Evolutionary conservation across 1,140 invertebrate species (phyloP).

Genomic region (Maconellicoccus hirsutus): DNA sequence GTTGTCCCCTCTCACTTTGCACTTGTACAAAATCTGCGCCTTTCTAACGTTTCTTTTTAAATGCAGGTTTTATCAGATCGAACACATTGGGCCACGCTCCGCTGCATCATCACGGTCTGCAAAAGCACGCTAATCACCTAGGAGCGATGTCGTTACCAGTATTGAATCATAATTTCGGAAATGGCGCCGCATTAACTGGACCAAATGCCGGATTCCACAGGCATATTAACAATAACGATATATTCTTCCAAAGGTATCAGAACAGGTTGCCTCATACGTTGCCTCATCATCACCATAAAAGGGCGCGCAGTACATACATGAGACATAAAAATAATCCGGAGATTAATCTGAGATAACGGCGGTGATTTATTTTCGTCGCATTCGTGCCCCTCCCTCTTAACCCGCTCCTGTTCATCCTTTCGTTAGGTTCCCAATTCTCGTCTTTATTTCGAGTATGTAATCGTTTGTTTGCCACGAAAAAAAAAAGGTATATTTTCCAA

Average conservation of each 20-base stretch:
- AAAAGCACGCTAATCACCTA: background rate
- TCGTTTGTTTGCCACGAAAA: no score
- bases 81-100: background rate
- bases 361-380: no score
- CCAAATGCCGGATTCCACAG: background rate
- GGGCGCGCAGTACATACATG: background rate
- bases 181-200: background rate
- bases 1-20: no score
- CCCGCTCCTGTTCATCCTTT: no score
- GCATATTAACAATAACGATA: background rate
- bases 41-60: background rate
- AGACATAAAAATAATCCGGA: constrained; percentile 1
- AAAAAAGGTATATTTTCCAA: background rate
- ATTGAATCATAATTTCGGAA: constrained; percentile 13
- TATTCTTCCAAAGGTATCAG: background rate
- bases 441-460: no score
- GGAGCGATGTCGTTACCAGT: constrained; percentile 1
- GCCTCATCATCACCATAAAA: background rate
- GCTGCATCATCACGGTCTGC: background rate
- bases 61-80: background rate
- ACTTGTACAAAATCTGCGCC: no score
- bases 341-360: constrained; percentile 13
- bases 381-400: no score
- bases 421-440: no score
- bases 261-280: constrained; percentile 6